Evolutionary conservation across 2,113 vertebrate species (phyloP).

Genomic region (Theristicus caerulescens): DNA sequence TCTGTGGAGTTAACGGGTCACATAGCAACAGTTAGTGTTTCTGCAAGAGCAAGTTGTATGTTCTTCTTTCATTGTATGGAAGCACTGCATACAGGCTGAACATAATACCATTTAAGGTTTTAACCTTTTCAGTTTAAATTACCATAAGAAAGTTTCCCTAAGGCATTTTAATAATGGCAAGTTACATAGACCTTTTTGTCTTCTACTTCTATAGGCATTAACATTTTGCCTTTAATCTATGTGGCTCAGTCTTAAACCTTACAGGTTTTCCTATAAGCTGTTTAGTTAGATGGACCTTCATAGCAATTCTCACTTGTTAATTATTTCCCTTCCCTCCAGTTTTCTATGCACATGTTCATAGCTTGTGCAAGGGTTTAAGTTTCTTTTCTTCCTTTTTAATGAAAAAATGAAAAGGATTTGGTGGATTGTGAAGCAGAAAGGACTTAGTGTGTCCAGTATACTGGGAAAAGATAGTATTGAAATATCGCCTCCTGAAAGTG

Average conservation of each 20-base stretch:
- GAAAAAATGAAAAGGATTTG: slow-evolving; percentile 48
- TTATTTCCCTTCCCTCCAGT: slow-evolving; percentile 41
- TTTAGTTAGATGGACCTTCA: slow-evolving; percentile 52
- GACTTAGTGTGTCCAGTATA: not conserved
- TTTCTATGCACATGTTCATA: slow-evolving; percentile 30
- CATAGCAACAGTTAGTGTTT: slow-evolving; percentile 31
- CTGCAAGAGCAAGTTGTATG: slow-evolving; percentile 20
- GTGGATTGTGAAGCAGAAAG: not conserved
- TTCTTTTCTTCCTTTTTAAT: slow-evolving; percentile 6
- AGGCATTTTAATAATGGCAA: slow-evolving; percentile 66
- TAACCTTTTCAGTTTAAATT: slow-evolving; percentile 69
- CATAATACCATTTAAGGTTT: slow-evolving; percentile 55
- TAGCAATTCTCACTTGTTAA: slow-evolving; percentile 53
- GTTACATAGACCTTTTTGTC: slow-evolving; percentile 66
- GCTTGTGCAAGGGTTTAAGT: slow-evolving; percentile 37
- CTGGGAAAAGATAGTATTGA: not conserved
- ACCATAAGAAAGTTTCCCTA: slow-evolving; percentile 52
- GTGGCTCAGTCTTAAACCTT: slow-evolving; percentile 51
- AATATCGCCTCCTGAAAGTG: not conserved
- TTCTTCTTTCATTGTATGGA: slow-evolving; percentile 21
- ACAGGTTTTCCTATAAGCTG: slow-evolving; percentile 54
- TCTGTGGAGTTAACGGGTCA: slow-evolving; percentile 26
- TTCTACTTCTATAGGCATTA: slow-evolving; percentile 52
- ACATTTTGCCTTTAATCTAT: slow-evolving; percentile 58
- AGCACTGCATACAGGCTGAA: not conserved